Conservation (phyloP, 2,113 vertebrate species). For the Lipotes vexillifer region DNA sequence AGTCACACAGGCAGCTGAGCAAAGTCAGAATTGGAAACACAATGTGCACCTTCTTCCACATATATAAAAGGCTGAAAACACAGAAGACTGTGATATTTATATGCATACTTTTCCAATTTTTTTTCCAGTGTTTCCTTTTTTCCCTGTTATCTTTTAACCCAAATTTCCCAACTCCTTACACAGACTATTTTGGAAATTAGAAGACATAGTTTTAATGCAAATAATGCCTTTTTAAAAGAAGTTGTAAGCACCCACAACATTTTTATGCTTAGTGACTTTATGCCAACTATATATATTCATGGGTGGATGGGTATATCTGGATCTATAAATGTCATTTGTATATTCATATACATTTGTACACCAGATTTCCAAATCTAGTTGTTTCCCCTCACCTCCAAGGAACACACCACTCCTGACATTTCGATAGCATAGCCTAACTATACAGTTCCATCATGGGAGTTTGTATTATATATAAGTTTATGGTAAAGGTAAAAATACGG, state of each 20-base stretch:
- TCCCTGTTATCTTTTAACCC: not conserved
- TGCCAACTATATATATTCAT: slow-evolving; percentile 35
- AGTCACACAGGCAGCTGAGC: not conserved
- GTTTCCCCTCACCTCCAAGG: not conserved
- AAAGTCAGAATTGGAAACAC: not conserved
- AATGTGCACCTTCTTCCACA: not conserved
- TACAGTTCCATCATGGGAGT: not conserved
- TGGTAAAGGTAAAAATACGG: not conserved
- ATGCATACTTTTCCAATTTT: not conserved
- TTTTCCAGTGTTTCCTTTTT: not conserved
- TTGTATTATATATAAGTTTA: not conserved
- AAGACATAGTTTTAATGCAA: slow-evolving; percentile 37
- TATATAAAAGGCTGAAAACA: not conserved
- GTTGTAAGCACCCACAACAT: slow-evolving; percentile 39
- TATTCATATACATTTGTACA: not conserved
- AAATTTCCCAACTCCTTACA: not conserved
- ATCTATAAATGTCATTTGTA: slow-evolving; percentile 22
- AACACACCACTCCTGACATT: not conserved
- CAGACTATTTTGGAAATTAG: slow-evolving; percentile 32
- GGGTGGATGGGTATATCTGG: not conserved
- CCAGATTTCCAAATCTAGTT: not conserved
- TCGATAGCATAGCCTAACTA: not conserved
- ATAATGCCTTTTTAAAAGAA: slow-evolving; percentile 33
- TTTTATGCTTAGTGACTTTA: slow-evolving; percentile 27
- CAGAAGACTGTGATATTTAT: not conserved